Conservation (phyloP, 2,797 vertebrate species). For the Acanthopagrus latus region DNA sequence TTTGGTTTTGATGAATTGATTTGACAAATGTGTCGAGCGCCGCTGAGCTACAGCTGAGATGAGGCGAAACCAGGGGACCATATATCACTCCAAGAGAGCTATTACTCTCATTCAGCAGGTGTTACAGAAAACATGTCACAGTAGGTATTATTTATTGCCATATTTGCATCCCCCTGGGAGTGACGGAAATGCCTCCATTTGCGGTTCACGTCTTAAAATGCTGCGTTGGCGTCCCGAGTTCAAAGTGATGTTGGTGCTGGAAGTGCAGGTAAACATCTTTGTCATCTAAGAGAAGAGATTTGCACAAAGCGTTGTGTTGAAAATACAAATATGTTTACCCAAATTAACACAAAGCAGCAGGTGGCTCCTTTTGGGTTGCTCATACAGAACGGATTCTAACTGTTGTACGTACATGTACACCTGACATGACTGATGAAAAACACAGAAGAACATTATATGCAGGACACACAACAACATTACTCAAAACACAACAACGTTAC, state of each 20-base stretch:
- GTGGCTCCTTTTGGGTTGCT: background rate
- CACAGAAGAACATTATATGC: too few relatives aligned
- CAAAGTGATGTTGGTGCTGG: background rate
- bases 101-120: constrained; percentile 33
- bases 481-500: too few relatives aligned
- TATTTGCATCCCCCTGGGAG: constrained; percentile 3
- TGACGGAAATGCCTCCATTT: constrained; percentile 10
- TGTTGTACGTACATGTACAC: too few relatives aligned
- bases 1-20: constrained; percentile 63
- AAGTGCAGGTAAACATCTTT: background rate
- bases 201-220: constrained; percentile 1
- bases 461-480: too few relatives aligned
- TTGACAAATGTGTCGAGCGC: constrained; percentile 39
- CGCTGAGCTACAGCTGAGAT: constrained; percentile 38
- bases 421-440: too few relatives aligned
- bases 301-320: background rate
- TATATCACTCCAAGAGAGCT: constrained; percentile 9
- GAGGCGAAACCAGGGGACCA: constrained; percentile 35
- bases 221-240: constrained; percentile 1
- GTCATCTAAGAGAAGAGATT: background rate
- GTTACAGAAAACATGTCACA: constrained; percentile 14
- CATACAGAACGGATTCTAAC: too few relatives aligned
- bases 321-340: constrained; percentile 1
- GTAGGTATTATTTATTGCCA: constrained; percentile 15
- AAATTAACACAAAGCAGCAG: background rate